These are phyloP conservation scores for Andrena haemorrhoa DNA, from an alignment of 2,888 invertebrate species.

Conservation along the genomic window DNA sequence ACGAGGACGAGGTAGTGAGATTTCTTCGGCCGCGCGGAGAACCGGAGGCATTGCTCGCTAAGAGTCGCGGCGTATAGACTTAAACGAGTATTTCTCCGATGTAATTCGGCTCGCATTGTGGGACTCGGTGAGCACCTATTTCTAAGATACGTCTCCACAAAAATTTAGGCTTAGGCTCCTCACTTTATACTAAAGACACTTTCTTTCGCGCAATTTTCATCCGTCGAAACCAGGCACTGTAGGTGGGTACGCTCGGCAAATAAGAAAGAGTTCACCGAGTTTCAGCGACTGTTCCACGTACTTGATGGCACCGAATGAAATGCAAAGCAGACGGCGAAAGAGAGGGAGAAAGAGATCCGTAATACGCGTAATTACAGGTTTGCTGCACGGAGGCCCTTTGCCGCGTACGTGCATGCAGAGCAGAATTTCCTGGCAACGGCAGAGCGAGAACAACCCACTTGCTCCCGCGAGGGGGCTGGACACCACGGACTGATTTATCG, in stretches of 20 bases:
- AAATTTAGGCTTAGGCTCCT: too few relatives aligned
- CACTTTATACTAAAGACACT: background rate
- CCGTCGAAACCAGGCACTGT: background rate
- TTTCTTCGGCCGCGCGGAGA: too few relatives aligned
- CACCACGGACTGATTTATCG: conserved; percentile 67
- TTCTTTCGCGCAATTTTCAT: background rate
- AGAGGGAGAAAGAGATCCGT: conserved; percentile 54
- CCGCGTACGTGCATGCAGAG: conserved; percentile 64
- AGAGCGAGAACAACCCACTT: conserved; percentile 51
- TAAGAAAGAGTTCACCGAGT: conserved; percentile 26
- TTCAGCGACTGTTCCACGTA: conserved; percentile 27
- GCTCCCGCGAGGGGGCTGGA: conserved; percentile 58
- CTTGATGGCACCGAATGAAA: conserved; percentile 58
- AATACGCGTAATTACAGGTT: conserved; percentile 74
- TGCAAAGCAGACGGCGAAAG: conserved; percentile 48
- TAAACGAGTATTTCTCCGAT: too few relatives aligned
- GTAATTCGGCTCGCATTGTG: too few relatives aligned
- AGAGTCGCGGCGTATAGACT: too few relatives aligned
- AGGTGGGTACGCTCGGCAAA: too few relatives aligned
- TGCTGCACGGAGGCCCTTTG: conserved; percentile 55
- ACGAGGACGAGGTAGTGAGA: background rate
- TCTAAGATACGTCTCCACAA: too few relatives aligned
- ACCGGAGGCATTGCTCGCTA: too few relatives aligned
- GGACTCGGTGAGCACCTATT: too few relatives aligned
- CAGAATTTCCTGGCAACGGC: conserved; percentile 54